These are phyloP conservation scores for Schizopygopsis pylzovi DNA, from an alignment of 2,797 vertebrate genomes.

Conservation along the genomic window DNA sequence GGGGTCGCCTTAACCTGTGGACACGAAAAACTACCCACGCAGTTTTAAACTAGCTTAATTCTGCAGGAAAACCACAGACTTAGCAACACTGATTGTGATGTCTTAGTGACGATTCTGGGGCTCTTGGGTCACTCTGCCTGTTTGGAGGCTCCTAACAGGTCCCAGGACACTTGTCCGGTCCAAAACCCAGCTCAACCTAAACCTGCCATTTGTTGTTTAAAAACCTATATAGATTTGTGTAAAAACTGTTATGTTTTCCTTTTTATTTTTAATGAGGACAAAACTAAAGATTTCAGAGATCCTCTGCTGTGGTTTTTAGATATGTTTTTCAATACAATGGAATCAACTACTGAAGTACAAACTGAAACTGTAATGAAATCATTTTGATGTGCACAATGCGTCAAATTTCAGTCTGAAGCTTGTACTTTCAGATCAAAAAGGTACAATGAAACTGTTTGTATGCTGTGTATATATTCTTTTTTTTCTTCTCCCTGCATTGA, in stretches of 20 bases:
- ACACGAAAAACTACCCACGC: neutral
- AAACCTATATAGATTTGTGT: neutral
- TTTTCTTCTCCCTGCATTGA: neutral
- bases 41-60: neutral
- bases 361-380: neutral
- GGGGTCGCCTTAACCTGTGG: neutral
- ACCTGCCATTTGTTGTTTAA: conserved; percentile 9
- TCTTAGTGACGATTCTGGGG: neutral
- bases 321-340: neutral
- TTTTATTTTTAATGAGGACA: neutral
- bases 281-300: neutral
- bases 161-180: neutral
- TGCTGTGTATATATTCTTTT: neutral
- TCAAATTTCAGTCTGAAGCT: neutral
- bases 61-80: neutral
- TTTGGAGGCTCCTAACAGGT: neutral
- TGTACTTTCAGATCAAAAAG: neutral
- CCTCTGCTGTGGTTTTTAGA: neutral
- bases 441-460: neutral
- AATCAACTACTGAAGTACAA: neutral
- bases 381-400: neutral
- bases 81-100: neutral
- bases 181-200: neutral
- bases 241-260: neutral
- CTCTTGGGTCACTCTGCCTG: neutral